A percentile compares a stretch with the other conserved stretches of the same genome.
Conservation (phyloP, 2,797 vertebrate species). For the Hylomyscus alleni region DNA sequence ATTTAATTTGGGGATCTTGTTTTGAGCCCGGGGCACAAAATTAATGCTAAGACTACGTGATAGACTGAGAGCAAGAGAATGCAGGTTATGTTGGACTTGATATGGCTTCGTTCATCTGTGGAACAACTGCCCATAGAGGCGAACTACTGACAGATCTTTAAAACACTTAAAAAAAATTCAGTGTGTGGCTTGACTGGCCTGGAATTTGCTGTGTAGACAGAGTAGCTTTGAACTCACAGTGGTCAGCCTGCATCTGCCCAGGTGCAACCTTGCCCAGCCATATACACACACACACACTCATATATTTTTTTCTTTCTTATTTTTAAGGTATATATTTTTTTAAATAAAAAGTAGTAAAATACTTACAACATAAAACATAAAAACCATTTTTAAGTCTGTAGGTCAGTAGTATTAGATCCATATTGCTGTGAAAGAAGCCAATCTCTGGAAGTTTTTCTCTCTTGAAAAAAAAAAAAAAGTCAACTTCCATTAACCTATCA, state of each 20-base stretch:
- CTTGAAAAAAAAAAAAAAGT: not conserved
- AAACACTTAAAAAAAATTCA: not conserved
- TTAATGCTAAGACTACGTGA: not conserved
- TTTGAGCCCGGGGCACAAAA: not conserved
- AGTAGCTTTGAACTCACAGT: not conserved
- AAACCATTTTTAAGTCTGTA: not conserved
- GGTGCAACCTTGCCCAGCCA: not conserved
- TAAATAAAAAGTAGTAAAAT: not conserved
- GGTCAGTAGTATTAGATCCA: not conserved
- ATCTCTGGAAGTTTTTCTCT: not conserved
- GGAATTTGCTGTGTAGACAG: not conserved
- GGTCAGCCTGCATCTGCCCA: not conserved
- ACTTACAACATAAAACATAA: not conserved
- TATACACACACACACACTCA: not conserved
- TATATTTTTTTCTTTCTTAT: not conserved
- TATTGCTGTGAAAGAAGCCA: not conserved
- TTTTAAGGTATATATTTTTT: not conserved
- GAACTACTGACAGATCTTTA: not conserved
- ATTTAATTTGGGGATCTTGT: not conserved
- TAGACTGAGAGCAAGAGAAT: not conserved
- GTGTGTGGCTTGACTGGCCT: not conserved
- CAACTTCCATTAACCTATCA: not conserved
- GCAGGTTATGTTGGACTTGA: not conserved
- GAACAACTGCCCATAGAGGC: not conserved
- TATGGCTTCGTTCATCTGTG: not conserved